phyloP scores from a whole-genome alignment of 2,888 invertebrate genomes.

The Trichacis sp. region DNA sequence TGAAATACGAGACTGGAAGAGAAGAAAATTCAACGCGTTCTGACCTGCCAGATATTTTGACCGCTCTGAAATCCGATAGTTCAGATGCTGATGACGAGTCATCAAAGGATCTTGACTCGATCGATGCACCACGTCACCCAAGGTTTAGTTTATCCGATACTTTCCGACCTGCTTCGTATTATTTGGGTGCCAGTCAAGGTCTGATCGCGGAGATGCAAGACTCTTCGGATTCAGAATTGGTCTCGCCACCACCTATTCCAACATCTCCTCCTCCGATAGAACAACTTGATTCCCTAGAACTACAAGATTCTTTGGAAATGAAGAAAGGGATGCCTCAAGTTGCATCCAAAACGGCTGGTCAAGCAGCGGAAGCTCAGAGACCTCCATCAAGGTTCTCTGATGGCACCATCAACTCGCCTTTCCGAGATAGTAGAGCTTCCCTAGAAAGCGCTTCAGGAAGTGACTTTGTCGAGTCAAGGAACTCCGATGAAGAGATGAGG shows the following conservation, averaged over 20 bases:
- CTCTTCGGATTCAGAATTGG: conserved; percentile 84
- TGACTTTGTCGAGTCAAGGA: conserved; percentile 73
- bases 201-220: conserved; percentile 78
- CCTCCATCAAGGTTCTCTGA: conserved; percentile 58
- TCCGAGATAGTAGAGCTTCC: conserved; percentile 57
- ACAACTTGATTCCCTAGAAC: conserved; percentile 76
- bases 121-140: conserved; percentile 77
- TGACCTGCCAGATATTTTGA: conserved; percentile 75
- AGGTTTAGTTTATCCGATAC: conserved; percentile 89
- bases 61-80: conserved; percentile 75
- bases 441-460: conserved; percentile 64
- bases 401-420: conserved; percentile 50
- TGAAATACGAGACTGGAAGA: conserved; percentile 55
- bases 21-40: conserved; percentile 60
- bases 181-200: conserved; percentile 77
- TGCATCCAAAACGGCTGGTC: conserved; percentile 59
- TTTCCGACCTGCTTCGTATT: conserved; percentile 89
- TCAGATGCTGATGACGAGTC: conserved; percentile 88
- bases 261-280: conserved; percentile 80
- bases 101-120: conserved; percentile 79
- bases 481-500: conserved; percentile 70
- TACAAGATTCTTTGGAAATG: conserved; percentile 57
- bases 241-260: conserved; percentile 84
- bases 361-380: conserved; percentile 50
- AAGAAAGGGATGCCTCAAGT: conserved; percentile 66